phyloP scores from a whole-genome alignment of 1,140 invertebrate genomes.

The Sipha flava region DNA sequence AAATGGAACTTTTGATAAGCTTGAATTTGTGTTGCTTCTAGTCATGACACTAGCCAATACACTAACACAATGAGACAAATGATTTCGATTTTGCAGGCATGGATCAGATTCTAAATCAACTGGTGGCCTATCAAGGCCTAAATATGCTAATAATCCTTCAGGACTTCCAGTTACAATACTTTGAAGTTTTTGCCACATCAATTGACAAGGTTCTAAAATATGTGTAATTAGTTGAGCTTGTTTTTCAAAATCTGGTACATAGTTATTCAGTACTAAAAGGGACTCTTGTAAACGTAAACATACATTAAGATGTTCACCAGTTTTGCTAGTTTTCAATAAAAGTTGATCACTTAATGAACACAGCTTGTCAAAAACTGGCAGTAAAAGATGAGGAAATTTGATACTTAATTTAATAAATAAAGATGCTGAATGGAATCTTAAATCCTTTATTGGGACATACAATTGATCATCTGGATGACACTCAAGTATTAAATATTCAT shows the following conservation, averaged over 20 bases:
- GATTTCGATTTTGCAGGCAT: constrained; percentile 6
- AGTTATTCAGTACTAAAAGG: not conserved
- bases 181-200: constrained; percentile 30
- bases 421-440: constrained; percentile 77
- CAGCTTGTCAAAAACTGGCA: constrained; percentile 70
- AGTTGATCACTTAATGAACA: constrained; percentile 26
- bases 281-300: constrained; percentile 25
- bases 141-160: constrained; percentile 15
- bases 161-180: not conserved
- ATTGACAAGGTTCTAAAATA: constrained; percentile 29
- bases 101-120: constrained; percentile 6
- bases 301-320: constrained; percentile 9
- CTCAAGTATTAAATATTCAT: constrained; percentile 23
- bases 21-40: constrained; percentile 24
- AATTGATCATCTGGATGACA: constrained; percentile 20
- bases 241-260: constrained; percentile 20
- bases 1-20: not conserved
- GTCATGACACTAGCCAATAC: constrained; percentile 2
- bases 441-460: constrained; percentile 47
- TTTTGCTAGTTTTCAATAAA: constrained; percentile 1
- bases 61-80: constrained; percentile 11
- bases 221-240: constrained; percentile 21
- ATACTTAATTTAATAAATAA: constrained; percentile 80
- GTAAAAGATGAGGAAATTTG: constrained; percentile 69
- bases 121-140: constrained; percentile 4